Evolutionary conservation across 2,888 invertebrate species (phyloP), one percentile per base, ranked within the genome.

Genomic region (Cheilosia urbana): DNA sequence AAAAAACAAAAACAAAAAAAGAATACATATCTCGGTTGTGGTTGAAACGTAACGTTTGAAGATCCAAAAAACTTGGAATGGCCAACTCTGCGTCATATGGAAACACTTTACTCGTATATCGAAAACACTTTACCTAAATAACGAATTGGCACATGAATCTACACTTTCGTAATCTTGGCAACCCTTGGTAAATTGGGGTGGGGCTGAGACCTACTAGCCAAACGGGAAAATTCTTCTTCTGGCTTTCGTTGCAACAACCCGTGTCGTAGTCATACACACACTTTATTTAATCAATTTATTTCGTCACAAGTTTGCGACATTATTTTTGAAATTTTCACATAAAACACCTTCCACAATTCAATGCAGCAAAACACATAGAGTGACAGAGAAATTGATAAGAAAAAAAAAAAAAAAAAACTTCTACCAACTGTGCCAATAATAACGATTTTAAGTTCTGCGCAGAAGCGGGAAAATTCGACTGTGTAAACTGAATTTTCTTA

Each of bases 111-210:
- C 30, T 30, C 30, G 30, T 9, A 53, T 13, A 37, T 9, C 9
- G 34, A 47, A 47, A 42, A 34, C 49, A 34, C 49, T 49, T 62
- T 17, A 68, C n/a, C 21, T 40, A 49, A 42, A 47, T 27, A 51
- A 55, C n/a, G 27, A 40, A 42, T 37, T 66, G 34, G 42, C 71
- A 63, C 71, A 69, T 47, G 2, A 9, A 2, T 34, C 15, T 65
- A 58, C 13, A 42, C 24, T 47, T 65, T 53, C n/a, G 45, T 51
- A 27, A 73, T 51, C 51, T 75, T 84, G 84, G 80, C 84, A 84
- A 84, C 84, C 60, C 80, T 84, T 49, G 6, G 15, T 13, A 21
- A 55, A 34, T 49, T 60, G 80, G 80, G 84, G 84, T 84, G 84
- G 84, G 80, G 84, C 84, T 71, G 66, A 60, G 21, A 68, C 51